phyloP scores from a whole-genome alignment of 2,888 invertebrate species.

The Cristatella mucedo region DNA sequence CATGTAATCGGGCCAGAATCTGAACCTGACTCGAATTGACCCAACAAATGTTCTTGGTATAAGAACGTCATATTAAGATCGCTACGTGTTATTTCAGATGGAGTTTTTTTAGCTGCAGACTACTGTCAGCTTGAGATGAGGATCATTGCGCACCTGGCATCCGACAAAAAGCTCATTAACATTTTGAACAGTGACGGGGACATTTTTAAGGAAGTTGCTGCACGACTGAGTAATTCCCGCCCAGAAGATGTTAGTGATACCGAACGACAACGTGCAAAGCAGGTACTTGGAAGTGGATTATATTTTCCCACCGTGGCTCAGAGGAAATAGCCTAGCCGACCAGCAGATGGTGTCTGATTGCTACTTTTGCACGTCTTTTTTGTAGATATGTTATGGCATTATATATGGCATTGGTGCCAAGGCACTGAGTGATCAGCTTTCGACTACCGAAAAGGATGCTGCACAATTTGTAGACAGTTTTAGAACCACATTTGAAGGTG shows the following conservation, averaged over 20 bases:
- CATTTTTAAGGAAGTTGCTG: conserved; percentile 55
- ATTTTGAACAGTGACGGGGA: conserved; percentile 41
- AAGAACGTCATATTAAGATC: not conserved
- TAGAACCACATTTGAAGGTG: conserved; percentile 59
- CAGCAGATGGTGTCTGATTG: not conserved
- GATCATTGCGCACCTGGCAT: conserved; percentile 72
- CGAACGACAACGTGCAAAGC: conserved; percentile 64
- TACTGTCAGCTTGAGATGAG: conserved; percentile 90
- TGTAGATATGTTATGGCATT: conserved; percentile 79
- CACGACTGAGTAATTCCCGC: conserved; percentile 59
- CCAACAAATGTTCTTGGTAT: not conserved
- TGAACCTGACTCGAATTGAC: too few relatives aligned
- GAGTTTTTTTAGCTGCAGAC: conserved; percentile 69
- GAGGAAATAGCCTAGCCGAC: not conserved
- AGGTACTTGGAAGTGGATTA: too few relatives aligned
- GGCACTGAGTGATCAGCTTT: conserved; percentile 60
- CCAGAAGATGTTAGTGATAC: conserved; percentile 54
- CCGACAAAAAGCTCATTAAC: conserved; percentile 52
- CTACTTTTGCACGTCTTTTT: conserved; percentile 8
- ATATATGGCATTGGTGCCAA: conserved; percentile 88
- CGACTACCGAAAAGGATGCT: conserved; percentile 63
- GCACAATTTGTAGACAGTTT: conserved; percentile 47
- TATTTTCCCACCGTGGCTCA: too few relatives aligned
- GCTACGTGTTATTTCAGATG: conserved; percentile 24
- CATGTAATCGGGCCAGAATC: too few relatives aligned